These are phyloP conservation scores for Volucella inflata DNA, from an alignment of 2,888 invertebrate species.

Conservation along the genomic window DNA sequence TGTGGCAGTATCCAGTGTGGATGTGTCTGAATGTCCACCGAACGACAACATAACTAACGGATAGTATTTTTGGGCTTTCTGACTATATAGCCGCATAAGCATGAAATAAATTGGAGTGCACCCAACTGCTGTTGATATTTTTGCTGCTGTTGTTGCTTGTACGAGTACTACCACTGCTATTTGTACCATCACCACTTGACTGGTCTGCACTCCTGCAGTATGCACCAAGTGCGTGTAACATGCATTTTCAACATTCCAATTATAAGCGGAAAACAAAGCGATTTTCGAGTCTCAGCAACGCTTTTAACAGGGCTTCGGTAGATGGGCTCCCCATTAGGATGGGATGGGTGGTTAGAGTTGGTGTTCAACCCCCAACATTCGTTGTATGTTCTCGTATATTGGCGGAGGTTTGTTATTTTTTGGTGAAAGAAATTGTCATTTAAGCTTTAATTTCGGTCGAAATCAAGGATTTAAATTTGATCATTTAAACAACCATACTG, in stretches of 20 bases:
- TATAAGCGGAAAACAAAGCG: slow-evolving; percentile 64
- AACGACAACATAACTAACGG: slow-evolving; percentile 23
- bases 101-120: slow-evolving; percentile 54
- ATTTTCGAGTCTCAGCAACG: slow-evolving; percentile 41
- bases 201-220: background rate
- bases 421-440: no score
- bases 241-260: slow-evolving; percentile 74
- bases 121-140: slow-evolving; percentile 24
- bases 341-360: background rate
- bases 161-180: no score
- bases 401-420: no score
- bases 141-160: slow-evolving; percentile 10
- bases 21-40: background rate
- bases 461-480: no score
- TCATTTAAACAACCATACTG: no score
- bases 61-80: slow-evolving; percentile 2
- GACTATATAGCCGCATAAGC: background rate
- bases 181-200: slow-evolving; percentile 29
- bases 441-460: no score
- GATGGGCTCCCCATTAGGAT: background rate
- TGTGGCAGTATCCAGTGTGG: background rate
- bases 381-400: no score
- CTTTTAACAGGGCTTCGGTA: slow-evolving; percentile 19
- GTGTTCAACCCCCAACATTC: background rate
- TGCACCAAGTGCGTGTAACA: slow-evolving; percentile 63